Evolutionary conservation across 1,140 invertebrate species (phyloP), one percentile per base, ranked within the genome.

Genomic region (Cheumatopsyche charites): DNA sequence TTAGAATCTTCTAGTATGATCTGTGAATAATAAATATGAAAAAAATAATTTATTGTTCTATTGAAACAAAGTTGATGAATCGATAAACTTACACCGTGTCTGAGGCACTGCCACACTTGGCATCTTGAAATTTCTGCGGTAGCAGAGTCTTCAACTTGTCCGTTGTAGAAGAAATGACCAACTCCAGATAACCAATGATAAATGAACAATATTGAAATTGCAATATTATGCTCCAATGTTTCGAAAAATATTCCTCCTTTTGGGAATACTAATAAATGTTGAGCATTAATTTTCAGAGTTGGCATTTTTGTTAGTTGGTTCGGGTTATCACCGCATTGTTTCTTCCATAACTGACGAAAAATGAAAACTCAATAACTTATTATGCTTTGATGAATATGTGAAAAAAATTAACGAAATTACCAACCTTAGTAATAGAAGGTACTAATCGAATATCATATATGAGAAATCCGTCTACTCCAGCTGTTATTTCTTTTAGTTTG

Each of bases 21-120:
- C 75, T 76, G 13, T 21, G 43, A 70, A 67, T 62, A 63, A 49
- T 67, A 13, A 67, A 45, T 3, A 11, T 47, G n/a, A 42, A 9
- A 17, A 62, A 17, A 15, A 61, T 67, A 9, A 25, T 65, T 42
- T 41, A 62, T 7, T 17, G 61, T 26, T 6, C 23, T 62, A 17
- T 58, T 15, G 17, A 21, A 21, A 15, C 9, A 62, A 21, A 62
- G 19, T 62, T 7, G 12, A 21, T 62, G n/a, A 47, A 13, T 6
- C n/a, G 19, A 45, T 62, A 36, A 67, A 78, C 78, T 81, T 77
- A 87, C 89, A 75, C 83, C 79, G 77, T 91, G 89, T 70, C 86
- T 80, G 67, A 91, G 87, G 89, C 90, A 92, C 79, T 92, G 90
- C 90, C 90, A 92, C 41, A 92, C 84, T 81, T 91, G 88, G 12